Evolutionary conservation across 2,888 invertebrate genomes (phyloP).

Genomic region (Venustoraphidia nigricollis): DNA sequence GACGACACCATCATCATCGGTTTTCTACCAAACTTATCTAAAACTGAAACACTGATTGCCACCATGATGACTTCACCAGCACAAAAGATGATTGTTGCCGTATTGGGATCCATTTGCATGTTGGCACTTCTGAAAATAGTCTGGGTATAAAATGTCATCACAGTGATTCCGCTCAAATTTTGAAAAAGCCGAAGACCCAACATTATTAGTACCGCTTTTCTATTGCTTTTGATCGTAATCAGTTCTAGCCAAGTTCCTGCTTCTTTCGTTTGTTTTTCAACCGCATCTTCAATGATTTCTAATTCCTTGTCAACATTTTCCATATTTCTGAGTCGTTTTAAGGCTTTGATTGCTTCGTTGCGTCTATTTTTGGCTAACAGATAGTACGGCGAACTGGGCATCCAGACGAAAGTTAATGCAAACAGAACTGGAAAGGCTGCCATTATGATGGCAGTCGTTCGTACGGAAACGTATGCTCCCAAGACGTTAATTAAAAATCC

Average conservation of each 20-base stretch:
- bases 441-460: constrained; percentile 48
- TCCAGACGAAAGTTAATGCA: constrained; percentile 45
- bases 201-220: constrained; percentile 57
- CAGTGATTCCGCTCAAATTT: constrained; percentile 71
- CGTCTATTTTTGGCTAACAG: constrained; percentile 38
- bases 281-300: constrained; percentile 44
- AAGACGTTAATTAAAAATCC: constrained; percentile 61
- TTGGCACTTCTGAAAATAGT: constrained; percentile 62
- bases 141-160: constrained; percentile 68
- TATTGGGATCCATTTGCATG: constrained; percentile 42
- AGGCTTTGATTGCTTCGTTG: constrained; percentile 40
- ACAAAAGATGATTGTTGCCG: constrained; percentile 69
- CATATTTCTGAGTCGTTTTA: constrained; percentile 53
- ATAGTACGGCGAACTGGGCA: constrained; percentile 65
- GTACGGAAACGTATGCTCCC: constrained; percentile 58
- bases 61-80: constrained; percentile 67
- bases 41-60: constrained; percentile 46
- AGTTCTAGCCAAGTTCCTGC: constrained; percentile 41
- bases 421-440: constrained; percentile 48
- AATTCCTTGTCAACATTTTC: constrained; percentile 43
- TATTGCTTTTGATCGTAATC: constrained; percentile 42
- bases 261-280: constrained; percentile 37
- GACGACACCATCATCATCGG: constrained; percentile 64
- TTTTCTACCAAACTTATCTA: constrained; percentile 69
- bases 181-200: constrained; percentile 74